phyloP scores from a whole-genome alignment of 2,797 vertebrate genomes.

The Enteromius argenteus region DNA sequence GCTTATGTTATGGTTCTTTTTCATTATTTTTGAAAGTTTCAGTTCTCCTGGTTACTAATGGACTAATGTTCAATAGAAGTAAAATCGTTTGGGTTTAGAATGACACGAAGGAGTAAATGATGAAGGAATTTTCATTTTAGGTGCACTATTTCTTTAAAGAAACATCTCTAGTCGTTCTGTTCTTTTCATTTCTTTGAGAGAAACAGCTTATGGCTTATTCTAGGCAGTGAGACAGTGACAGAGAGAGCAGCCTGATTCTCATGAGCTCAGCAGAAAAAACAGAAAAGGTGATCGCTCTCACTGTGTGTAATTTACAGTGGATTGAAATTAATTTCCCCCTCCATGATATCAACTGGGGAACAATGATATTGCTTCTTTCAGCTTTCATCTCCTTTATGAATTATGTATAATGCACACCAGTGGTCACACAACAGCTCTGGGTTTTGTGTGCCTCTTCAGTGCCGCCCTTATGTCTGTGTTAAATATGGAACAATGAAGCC shows the following conservation, averaged over 20 bases:
- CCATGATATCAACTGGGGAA: slow-evolving; percentile 57
- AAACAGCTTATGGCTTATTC: slow-evolving; percentile 55
- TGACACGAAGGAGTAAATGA: slow-evolving; percentile 6
- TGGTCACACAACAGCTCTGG: slow-evolving; percentile 64
- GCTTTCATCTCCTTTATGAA: slow-evolving; percentile 66
- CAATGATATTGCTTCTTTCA: slow-evolving; percentile 58
- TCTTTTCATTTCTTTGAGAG: slow-evolving; percentile 24
- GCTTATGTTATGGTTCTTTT: slow-evolving; percentile 6
- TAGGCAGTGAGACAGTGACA: slow-evolving; percentile 49
- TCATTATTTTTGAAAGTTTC: neutral
- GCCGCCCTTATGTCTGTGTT: slow-evolving; percentile 65
- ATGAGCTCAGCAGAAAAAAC: slow-evolving; percentile 63
- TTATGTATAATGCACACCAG: slow-evolving; percentile 67
- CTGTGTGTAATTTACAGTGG: slow-evolving; percentile 60
- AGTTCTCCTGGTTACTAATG: neutral
- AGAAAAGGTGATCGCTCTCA: slow-evolving; percentile 59
- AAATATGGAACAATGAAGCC: slow-evolving; percentile 60
- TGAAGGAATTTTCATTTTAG: neutral
- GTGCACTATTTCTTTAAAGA: slow-evolving; percentile 23
- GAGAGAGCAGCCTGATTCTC: slow-evolving; percentile 55
- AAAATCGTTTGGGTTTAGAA: slow-evolving; percentile 4
- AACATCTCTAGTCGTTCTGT: slow-evolving; percentile 52
- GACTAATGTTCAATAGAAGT: slow-evolving; percentile 1
- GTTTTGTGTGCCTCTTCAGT: slow-evolving; percentile 50
- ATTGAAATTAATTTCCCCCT: slow-evolving; percentile 57